Evolutionary conservation across 2,113 vertebrate species (phyloP).

Genomic region (Caracal caracal): DNA sequence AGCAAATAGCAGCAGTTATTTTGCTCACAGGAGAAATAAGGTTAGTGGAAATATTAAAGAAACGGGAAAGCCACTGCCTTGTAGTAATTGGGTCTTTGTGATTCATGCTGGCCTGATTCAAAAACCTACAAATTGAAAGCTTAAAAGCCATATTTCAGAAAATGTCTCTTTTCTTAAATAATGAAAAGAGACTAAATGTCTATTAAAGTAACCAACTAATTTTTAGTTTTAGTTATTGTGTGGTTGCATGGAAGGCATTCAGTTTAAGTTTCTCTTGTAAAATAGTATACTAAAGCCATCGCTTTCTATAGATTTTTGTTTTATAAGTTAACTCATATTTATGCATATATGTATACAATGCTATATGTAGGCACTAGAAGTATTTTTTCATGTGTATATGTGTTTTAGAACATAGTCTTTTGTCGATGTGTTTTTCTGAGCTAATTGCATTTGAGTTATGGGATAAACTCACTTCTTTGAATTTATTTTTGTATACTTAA

Average conservation of each 20-base stretch:
- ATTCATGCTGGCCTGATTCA: slow-evolving; percentile 77
- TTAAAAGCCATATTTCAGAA: slow-evolving; percentile 77
- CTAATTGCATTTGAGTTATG: neutral
- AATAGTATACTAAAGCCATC: slow-evolving; percentile 42
- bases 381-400: neutral
- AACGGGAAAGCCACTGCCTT: slow-evolving; percentile 80
- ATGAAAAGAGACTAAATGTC: slow-evolving; percentile 68
- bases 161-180: slow-evolving; percentile 73
- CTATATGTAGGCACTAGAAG: neutral
- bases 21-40: slow-evolving; percentile 82
- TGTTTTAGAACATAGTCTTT: neutral
- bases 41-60: slow-evolving; percentile 85
- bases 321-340: neutral
- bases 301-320: neutral
- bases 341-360: neutral
- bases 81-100: slow-evolving; percentile 79
- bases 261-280: slow-evolving; percentile 38
- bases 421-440: neutral
- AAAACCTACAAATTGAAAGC: slow-evolving; percentile 77
- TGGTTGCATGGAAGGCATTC: neutral
- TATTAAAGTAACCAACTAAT: slow-evolving; percentile 54
- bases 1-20: slow-evolving; percentile 82
- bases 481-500: neutral
- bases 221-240: slow-evolving; percentile 52
- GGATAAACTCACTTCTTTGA: neutral